Evolutionary conservation across 1,140 invertebrate species (phyloP), one percentile per base, ranked within the genome.

Genomic region (Hestina assimilis): DNA sequence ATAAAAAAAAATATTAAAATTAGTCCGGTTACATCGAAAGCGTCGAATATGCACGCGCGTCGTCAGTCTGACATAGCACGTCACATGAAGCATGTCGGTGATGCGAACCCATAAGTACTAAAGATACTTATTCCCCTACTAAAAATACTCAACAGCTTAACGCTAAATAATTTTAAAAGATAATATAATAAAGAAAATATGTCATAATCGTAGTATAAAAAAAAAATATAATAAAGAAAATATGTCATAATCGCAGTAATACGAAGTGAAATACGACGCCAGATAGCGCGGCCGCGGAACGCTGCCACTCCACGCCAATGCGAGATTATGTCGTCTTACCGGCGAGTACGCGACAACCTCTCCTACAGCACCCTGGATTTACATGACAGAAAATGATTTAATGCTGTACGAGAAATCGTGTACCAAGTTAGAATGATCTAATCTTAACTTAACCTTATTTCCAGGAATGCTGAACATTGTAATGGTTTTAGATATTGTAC

Each of bases 291-390:
- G 14, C 38, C 38, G 38, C 23, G 9, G 20, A 14, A 38, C 31
- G 43, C 50, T 21, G 50, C 15, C 40, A 26, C 38, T 28, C 40
- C 9, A 14, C 40, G 19, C 38, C 23, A n/a, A 31, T 53, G 43
- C 38, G 31, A 43, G 50, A 53, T 53, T 53, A 53, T 43, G 50
- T 53, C 50, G 38, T 53, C 38, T 53, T 43, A 19, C 33, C n/a
- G 6, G 33, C 14, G 15, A 41, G 47, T 7, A 35, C 50, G 19
- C 35, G 50, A 43, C 40, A 42, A 53, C 38, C 38, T 53, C 31
- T 23, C 50, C 6, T 26, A 23, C 28, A 23, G 29, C 14, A 31
- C 26, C 45, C n/a, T n/a, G 23, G 23, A 46, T 46, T 17, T 46
- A 45, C 23, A 45, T 45, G 42, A 26, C 21, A 9, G 4, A 14